phyloP scores from a whole-genome alignment of 2,888 invertebrate genomes.

The Ophion ventricosus region DNA sequence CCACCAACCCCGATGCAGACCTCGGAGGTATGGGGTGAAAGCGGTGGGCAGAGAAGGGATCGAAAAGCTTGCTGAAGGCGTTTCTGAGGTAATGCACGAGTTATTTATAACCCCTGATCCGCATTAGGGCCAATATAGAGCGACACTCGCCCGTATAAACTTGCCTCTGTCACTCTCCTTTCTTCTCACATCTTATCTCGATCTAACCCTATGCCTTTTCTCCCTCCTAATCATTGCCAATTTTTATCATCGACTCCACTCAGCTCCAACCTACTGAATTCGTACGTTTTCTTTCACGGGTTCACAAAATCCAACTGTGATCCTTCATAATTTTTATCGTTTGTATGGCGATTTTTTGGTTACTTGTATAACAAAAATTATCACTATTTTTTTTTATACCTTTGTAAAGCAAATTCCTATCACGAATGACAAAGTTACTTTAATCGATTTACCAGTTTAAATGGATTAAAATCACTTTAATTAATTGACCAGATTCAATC shows the following conservation, averaged over 20 bases:
- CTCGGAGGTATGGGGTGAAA: conserved; percentile 43
- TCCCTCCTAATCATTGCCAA: conserved; percentile 16
- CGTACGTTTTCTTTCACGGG: background rate
- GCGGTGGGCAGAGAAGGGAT: conserved; percentile 8
- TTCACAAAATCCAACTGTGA: background rate
- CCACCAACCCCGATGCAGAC: background rate
- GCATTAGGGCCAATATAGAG: conserved; percentile 72
- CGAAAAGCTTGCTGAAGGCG: conserved; percentile 60
- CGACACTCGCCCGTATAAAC: conserved; percentile 64
- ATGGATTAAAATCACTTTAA: too few relatives aligned
- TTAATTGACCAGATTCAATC: too few relatives aligned
- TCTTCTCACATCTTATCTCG: conserved; percentile 27
- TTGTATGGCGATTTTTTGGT: background rate
- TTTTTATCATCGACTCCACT: conserved; percentile 34
- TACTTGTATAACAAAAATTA: background rate
- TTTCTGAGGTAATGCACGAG: conserved; percentile 52
- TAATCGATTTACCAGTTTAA: too few relatives aligned
- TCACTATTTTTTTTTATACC: background rate
- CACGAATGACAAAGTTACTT: background rate
- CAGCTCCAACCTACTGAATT: background rate
- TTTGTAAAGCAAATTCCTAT: background rate
- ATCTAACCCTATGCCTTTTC: conserved; percentile 29
- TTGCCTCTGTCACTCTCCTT: conserved; percentile 65
- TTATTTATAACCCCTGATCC: conserved; percentile 71
- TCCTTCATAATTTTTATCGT: background rate